Conservation (phyloP, 1,140 invertebrate genomes). For the Drosophila kanapiae region DNA sequence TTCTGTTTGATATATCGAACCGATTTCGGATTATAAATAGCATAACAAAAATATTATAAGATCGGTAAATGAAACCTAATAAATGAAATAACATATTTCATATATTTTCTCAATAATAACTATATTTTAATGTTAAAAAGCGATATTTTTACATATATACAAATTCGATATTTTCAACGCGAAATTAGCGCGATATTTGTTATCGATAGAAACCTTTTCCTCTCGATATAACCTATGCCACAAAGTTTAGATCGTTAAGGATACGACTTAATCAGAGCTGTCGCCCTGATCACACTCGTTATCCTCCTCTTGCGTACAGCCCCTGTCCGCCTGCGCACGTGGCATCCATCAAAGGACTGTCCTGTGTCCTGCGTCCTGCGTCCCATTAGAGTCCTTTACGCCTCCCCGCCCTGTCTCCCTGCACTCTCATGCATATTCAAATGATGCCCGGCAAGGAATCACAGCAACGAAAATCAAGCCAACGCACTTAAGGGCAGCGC, state of each 20-base stretch:
- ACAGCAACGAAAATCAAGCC: slow-evolving; percentile 76
- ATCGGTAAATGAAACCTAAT: too few relatives aligned
- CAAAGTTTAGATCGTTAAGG: neutral
- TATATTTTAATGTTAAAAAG: too few relatives aligned
- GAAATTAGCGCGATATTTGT: too few relatives aligned
- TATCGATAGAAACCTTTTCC: too few relatives aligned
- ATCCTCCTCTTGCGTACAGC: neutral
- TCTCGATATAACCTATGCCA: neutral
- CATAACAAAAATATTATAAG: too few relatives aligned
- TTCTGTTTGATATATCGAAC: too few relatives aligned
- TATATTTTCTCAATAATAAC: too few relatives aligned
- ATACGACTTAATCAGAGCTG: neutral
- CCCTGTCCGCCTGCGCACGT: slow-evolving; percentile 56
- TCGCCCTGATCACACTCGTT: slow-evolving; percentile 5
- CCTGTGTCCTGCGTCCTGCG: neutral
- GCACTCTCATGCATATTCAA: slow-evolving; percentile 77
- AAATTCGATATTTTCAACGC: too few relatives aligned
- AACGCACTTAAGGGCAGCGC: slow-evolving; percentile 66
- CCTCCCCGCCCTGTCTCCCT: neutral
- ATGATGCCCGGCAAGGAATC: slow-evolving; percentile 61
- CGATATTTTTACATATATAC: too few relatives aligned
- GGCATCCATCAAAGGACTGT: slow-evolving; percentile 65
- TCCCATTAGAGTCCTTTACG: neutral
- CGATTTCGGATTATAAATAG: too few relatives aligned
- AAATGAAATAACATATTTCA: too few relatives aligned